phyloP scores from a whole-genome alignment of 1,140 invertebrate genomes.

The Lerema accius region DNA sequence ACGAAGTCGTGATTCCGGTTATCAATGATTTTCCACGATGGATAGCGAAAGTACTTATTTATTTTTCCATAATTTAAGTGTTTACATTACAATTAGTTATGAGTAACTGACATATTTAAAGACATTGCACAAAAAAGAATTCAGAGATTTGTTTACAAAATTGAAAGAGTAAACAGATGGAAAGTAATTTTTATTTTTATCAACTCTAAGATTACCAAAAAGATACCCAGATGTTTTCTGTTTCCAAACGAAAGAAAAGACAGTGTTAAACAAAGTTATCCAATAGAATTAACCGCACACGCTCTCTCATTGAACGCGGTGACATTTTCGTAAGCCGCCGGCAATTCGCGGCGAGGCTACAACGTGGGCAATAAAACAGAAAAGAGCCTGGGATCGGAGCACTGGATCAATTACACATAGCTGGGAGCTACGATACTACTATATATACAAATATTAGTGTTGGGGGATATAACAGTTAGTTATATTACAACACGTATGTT shows the following conservation, averaged over 20 bases:
- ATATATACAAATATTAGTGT: background rate
- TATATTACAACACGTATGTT: too few relatives aligned
- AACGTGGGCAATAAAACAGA: constrained; percentile 55
- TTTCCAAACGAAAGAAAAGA: constrained; percentile 5
- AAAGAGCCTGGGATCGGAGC: constrained; percentile 52
- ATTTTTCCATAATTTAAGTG: too few relatives aligned
- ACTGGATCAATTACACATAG: constrained; percentile 18
- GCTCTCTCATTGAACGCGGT: constrained; percentile 26
- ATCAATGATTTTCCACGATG: constrained; percentile 15
- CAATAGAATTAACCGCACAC: constrained; percentile 12
- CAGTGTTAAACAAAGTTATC: constrained; percentile 8
- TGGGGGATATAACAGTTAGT: too few relatives aligned
- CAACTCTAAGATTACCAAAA: background rate
- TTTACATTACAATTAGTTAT: too few relatives aligned
- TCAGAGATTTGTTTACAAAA: too few relatives aligned
- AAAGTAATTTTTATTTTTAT: too few relatives aligned
- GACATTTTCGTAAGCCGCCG: constrained; percentile 43
- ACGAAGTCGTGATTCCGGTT: background rate
- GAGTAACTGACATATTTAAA: too few relatives aligned
- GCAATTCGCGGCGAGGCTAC: constrained; percentile 45
- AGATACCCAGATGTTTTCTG: too few relatives aligned
- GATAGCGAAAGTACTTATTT: too few relatives aligned
- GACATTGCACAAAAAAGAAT: too few relatives aligned
- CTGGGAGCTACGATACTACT: background rate
- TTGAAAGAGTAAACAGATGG: too few relatives aligned